Evolutionary conservation across 2,888 invertebrate species (phyloP).

Genomic region (Ophion costatus): DNA sequence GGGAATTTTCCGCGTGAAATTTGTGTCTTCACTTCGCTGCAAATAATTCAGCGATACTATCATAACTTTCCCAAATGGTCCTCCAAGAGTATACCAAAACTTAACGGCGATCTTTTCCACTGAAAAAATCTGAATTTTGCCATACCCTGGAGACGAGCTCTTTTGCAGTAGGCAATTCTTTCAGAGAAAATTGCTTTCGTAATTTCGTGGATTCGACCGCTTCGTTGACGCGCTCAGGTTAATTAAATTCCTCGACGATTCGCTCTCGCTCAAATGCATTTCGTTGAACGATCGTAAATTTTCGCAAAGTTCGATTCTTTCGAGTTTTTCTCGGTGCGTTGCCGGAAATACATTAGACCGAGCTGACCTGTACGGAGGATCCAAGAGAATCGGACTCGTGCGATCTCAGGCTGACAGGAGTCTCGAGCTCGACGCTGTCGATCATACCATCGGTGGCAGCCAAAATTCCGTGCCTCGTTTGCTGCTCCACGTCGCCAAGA

Average conservation of each 20-base stretch:
- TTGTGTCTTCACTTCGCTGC: too few species aligned
- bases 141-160: too few species aligned
- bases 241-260: neutral
- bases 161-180: too few species aligned
- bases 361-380: constrained; percentile 87
- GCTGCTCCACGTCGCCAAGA: constrained; percentile 81
- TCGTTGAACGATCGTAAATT: constrained; percentile 1
- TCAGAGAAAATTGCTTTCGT: neutral
- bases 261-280: neutral
- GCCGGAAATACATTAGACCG: constrained; percentile 82
- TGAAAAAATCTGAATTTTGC: too few species aligned
- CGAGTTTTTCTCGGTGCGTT: neutral
- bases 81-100: too few species aligned
- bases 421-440: constrained; percentile 83
- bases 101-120: too few species aligned
- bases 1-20: too few species aligned
- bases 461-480: constrained; percentile 67
- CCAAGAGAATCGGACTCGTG: constrained; percentile 84
- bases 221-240: neutral
- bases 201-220: neutral
- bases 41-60: too few species aligned
- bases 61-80: too few species aligned
- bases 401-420: constrained; percentile 85
- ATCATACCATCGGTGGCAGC: constrained; percentile 68
- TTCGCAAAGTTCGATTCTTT: constrained; percentile 5